Evolutionary conservation across 2,797 vertebrate species (phyloP).

Genomic region (Salarias fasciatus): DNA sequence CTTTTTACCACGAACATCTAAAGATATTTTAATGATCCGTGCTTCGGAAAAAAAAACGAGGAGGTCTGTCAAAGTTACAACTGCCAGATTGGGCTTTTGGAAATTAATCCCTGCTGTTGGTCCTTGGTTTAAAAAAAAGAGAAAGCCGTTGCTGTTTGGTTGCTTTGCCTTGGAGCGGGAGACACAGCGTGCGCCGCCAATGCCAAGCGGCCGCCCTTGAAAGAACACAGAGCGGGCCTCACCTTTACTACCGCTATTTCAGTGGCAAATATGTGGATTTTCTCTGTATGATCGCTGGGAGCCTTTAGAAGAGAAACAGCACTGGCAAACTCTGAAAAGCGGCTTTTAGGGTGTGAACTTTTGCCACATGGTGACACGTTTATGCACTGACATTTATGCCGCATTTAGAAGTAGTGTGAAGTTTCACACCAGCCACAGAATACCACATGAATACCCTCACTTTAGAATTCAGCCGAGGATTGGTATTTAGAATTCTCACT

Average conservation of each 20-base stretch:
- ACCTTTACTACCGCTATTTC: slow-evolving; percentile 24
- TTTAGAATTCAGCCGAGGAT: no score
- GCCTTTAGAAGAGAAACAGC: not conserved
- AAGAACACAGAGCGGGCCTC: slow-evolving; percentile 27
- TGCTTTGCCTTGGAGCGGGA: slow-evolving; percentile 32
- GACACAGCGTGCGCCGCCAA: slow-evolving; percentile 28
- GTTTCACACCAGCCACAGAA: no score
- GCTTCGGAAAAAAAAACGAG: slow-evolving; percentile 17
- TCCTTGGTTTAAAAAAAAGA: slow-evolving; percentile 22
- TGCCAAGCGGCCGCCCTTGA: slow-evolving; percentile 41
- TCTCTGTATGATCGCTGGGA: not conserved
- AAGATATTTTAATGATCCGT: slow-evolving; percentile 47
- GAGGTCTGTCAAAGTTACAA: slow-evolving; percentile 1
- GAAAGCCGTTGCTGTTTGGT: slow-evolving; percentile 22
- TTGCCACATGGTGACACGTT: not conserved
- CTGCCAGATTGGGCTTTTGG: not conserved
- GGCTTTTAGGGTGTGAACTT: no score
- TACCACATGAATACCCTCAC: no score
- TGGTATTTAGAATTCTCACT: no score
- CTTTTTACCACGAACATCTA: slow-evolving; percentile 18
- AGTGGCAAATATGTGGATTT: slow-evolving; percentile 3
- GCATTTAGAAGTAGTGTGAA: no score
- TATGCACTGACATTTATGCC: no score
- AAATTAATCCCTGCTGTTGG: slow-evolving; percentile 42
- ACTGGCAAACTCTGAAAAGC: no score